Evolutionary conservation across 2,113 vertebrate species (phyloP), one percentile per base, ranked within the genome.

Genomic region (Kryptolebias marmoratus): DNA sequence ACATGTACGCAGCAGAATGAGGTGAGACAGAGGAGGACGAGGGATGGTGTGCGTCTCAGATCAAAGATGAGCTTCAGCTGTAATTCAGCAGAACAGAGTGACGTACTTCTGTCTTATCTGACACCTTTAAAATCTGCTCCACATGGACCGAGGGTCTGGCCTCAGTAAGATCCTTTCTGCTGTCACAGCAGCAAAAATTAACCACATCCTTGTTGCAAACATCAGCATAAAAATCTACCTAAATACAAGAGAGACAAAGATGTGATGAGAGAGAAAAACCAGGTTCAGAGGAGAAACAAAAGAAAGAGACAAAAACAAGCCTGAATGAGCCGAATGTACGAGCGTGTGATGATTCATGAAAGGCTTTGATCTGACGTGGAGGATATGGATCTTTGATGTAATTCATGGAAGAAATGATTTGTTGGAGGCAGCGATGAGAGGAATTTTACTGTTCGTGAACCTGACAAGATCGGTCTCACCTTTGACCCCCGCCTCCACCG

Each of bases 41-140:
- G 32, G 47, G 76, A 86, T 82, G 86, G 82, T 66, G 84, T 73
- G 62, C 70, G 61, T 64, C 81, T 86, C 80, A 91, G 92, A 92
- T 93, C 92, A 94, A 93, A 94, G 92, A 91, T 89, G 77, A 83
- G 80, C 67, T 64, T 13, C 7, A 75, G 80, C 82, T 22, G 30
- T 93, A 94, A 92, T 67, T 93, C 90, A 93, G 75, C 64, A 22
- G 44, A 71, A 48, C 63, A 53, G 83, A 70, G 90, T 91, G 89
- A 92, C 80, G 81, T 75, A 83, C 79, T 80, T 81, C 85, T 84
- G 84, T 91, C 90, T 88, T 50, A 67, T 88, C 85, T 83, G 89
- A 93, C 92, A 90, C 93, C 85, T 92, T 82, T 64, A 85, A 80
- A 92, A 92, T 80, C 84, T 87, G 73, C 83, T 90, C 90, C 93